Evolutionary conservation across 1,140 invertebrate genomes (phyloP), one percentile per base, ranked within the genome.

Genomic region (Linepithema humile): DNA sequence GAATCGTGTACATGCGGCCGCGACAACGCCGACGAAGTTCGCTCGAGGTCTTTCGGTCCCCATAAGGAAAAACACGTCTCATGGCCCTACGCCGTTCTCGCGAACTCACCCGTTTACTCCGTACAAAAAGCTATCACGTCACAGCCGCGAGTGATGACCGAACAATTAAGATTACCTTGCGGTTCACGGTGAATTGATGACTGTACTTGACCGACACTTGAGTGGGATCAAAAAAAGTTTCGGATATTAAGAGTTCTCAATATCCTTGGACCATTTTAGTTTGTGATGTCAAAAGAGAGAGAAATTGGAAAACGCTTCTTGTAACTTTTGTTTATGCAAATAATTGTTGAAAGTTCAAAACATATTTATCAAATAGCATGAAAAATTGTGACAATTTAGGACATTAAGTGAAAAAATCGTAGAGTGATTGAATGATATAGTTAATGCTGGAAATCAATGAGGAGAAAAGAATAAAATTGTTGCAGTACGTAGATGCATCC

Each of bases 61-160:
- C 85, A 90, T 90, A 91, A 91, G 90, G 90, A 85, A 89, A n/a
- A n/a, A 88, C 83, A 69, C 53, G 77, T 83, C 82, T 29, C 62
- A 55, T 64, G 64, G 23, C 62, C 45, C 60, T 67, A 57, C 50
- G 15, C n/a, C 60, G 20, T 48, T 75, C 73, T 57, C 53, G 60
- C 35, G 67, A 73, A 73, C 57, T 74, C 70, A 74, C 88, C 82
- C 67, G 87, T 91, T 91, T 55, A 89, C 87, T 88, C 87, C 82
- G 84, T 40, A 67, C 48, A 87, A 90, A 89, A 85, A 90, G 77
- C 65, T 32, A 85, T 50, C 64, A 48, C 85, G 73, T 90, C 83
- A 82, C 74, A 84, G 29, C 35, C 62, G 26, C 9, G 26, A 60
- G 72, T 43, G 82, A 85, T 59, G 45, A 85, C 69, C 35, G 55